A percentile compares a stretch with the other conserved stretches of the same genome.
Evolutionary conservation across 2,113 vertebrate genomes (phyloP).

Genomic region (Rhipidura dahli): DNA sequence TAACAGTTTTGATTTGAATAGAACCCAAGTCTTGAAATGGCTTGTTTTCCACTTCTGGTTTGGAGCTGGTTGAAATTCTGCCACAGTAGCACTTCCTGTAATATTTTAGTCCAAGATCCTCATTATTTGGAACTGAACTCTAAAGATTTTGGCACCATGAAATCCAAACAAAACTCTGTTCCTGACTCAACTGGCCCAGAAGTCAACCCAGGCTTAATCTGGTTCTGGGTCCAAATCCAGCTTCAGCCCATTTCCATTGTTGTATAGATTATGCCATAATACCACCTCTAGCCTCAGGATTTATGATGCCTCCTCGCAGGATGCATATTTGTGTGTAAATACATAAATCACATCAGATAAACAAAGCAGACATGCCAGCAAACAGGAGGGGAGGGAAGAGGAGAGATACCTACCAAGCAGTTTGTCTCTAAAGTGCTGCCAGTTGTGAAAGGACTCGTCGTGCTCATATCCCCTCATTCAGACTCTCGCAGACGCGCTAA

Average conservation of each 20-base stretch:
- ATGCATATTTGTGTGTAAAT: slow-evolving; percentile 65
- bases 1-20: slow-evolving; percentile 60
- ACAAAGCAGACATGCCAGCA: slow-evolving; percentile 63
- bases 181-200: slow-evolving; percentile 49
- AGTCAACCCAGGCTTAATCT: slow-evolving; percentile 44
- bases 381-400: slow-evolving; percentile 51
- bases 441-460: slow-evolving; percentile 70
- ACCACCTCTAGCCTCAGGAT: slow-evolving; percentile 52
- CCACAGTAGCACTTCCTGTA: slow-evolving; percentile 59
- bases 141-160: slow-evolving; percentile 45
- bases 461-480: slow-evolving; percentile 71
- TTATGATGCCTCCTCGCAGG: slow-evolving; percentile 44
- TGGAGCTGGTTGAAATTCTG: slow-evolving; percentile 66
- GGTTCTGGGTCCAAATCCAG: slow-evolving; percentile 51
- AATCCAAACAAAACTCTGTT: slow-evolving; percentile 56
- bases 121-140: slow-evolving; percentile 61
- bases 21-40: slow-evolving; percentile 56
- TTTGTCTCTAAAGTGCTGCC: slow-evolving; percentile 70
- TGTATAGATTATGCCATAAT: slow-evolving; percentile 35
- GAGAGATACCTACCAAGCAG: slow-evolving; percentile 63
- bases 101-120: slow-evolving; percentile 62
- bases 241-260: slow-evolving; percentile 33
- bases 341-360: slow-evolving; percentile 72
- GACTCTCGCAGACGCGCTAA: slow-evolving; percentile 65
- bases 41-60: slow-evolving; percentile 68